Evolutionary conservation across 2,797 vertebrate species (phyloP), one percentile per base, ranked within the genome.

Genomic region (Ibycter americanus): DNA sequence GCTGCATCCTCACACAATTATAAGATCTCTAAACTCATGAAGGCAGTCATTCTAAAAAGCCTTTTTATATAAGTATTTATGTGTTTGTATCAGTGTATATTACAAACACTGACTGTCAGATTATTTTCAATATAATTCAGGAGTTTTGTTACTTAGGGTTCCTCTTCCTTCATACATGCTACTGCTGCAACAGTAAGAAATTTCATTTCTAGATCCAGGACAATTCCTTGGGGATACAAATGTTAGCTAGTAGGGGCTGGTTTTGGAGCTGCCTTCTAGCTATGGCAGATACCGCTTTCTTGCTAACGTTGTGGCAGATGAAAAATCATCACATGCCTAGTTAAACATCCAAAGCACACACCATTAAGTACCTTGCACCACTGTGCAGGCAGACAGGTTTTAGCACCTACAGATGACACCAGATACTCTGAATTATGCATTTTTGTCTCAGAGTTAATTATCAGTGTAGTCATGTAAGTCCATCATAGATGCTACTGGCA

Each of bases 261-360:
- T 63, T 94, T 76, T 79, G 47, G n/a, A 92, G 11, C 22, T 85
- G 59, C 32, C 26, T 80, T 76, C 36, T 77, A 76, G 12, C 51
- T 76, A 20, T 54, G 47, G 29, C 47, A 79, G 34, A 63, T 59
- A 83, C 3, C 63, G 40, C 51, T 90, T 70, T 31, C 5, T 76
- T 92, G 22, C 34, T 91, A 63, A 19, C 29, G 31, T 21, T 38
- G 40, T 38, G 11, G 6, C 44, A 38, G 44, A 12, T 71, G 52
- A 92, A 93, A 91, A 91, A 87, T 77, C 71, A 49, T 59, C 38
- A 56, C 51, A 80, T 4, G 27, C 87, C 71, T 92, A 63, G 71
- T 96, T 95, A 83, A 92, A 70, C 71, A 77, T 26, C 73, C 84
- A 62, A 93, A 91, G 56, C 18, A 67, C 49, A 86, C 74, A 61